A percentile compares a stretch with the other conserved stretches of the same genome.
Conservation (phyloP, 1,140 invertebrate genomes). For the Olivierus martensii region DNA sequence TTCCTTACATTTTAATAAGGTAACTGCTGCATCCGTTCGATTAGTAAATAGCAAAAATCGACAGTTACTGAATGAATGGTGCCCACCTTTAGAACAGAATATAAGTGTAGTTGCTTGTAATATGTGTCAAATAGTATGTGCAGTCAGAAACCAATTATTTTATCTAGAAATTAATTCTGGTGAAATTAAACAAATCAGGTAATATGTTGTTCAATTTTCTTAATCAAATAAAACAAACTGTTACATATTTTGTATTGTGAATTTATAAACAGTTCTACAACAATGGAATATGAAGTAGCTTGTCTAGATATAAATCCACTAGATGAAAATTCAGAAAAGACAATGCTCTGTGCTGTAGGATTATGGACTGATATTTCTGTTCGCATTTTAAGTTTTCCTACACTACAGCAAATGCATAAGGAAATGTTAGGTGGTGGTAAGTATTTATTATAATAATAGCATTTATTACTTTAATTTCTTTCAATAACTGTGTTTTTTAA, state of each 20-base stretch:
- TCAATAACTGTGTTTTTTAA: no score
- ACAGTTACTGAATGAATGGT: conserved; percentile 58
- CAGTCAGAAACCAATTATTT: conserved; percentile 73
- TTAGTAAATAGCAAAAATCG: conserved; percentile 51
- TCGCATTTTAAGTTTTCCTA: conserved; percentile 18
- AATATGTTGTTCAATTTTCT: conserved; percentile 1
- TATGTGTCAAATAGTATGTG: conserved; percentile 64
- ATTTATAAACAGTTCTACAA: conserved; percentile 36
- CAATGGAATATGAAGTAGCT: conserved; percentile 83
- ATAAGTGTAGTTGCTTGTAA: conserved; percentile 85
- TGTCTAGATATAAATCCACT: conserved; percentile 89
- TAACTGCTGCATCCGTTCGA: conserved; percentile 56
- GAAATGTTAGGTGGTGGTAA: conserved; percentile 73
- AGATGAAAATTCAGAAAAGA: conserved; percentile 32
- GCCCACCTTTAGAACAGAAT: conserved; percentile 51
- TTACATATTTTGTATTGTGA: conserved; percentile 6
- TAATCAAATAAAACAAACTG: background rate
- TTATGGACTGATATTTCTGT: conserved; percentile 97
- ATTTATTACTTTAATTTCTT: conserved; percentile 6
- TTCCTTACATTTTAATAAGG: conserved; percentile 39
- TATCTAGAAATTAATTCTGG: conserved; percentile 66
- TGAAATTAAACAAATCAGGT: conserved; percentile 32
- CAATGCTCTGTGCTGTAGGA: conserved; percentile 69
- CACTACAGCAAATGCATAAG: conserved; percentile 34
- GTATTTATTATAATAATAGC: background rate